Base-by-base conservation (phyloP, 2,888 invertebrate genomes). In the Dicranocentrus wangi region DNA sequence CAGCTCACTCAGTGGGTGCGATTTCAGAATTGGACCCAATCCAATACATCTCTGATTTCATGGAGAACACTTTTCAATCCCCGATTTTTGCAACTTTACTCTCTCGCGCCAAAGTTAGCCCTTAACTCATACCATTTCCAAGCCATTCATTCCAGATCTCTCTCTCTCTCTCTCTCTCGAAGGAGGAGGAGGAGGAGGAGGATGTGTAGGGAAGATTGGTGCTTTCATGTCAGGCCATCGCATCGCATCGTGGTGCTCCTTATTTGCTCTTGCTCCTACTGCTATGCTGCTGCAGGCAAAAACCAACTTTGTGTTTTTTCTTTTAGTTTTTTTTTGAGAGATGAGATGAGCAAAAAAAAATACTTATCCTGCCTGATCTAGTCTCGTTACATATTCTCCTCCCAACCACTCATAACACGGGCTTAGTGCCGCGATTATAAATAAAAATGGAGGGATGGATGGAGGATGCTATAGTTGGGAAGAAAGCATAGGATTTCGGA, bases 21-120 rank as follows among this genome's bases (percentile, higher is more conserved):
- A 82, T 80, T 77, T 75, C 61, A 79, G 85, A 86, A 81, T 86
- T 86, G 86, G 86, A 86, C 82, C 70, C 65, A 81, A 79, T 86
- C 86, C 86, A 86, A 84, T 86, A 83, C 79, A 85, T 86, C n/a
- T n/a, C 83, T 84, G 85, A 84, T 81, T 84, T 82, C 76, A 73
- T 81, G 83, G 82, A 76, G 71, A 77, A 77, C 55, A 82, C 81
- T 81, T 81, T 82, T 84, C 84, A 85, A 84, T 84, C 84, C 83
- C 85, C 83, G 84, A 84, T 83, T 85, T 84, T 78, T 83, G 82
- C 82, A 83, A 84, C 76, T 82, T 83, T 81, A 51, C 47, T 65
- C n/a, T n/a, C n/a, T n/a, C 55, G n/a, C 63, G 60, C 76, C 81
- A 76, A 81, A 81, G 76, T 71, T 66, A 60, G 71, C 21, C 81